phyloP scores from a whole-genome alignment of 2,797 vertebrate genomes.

The Champsocephalus gunnari region DNA sequence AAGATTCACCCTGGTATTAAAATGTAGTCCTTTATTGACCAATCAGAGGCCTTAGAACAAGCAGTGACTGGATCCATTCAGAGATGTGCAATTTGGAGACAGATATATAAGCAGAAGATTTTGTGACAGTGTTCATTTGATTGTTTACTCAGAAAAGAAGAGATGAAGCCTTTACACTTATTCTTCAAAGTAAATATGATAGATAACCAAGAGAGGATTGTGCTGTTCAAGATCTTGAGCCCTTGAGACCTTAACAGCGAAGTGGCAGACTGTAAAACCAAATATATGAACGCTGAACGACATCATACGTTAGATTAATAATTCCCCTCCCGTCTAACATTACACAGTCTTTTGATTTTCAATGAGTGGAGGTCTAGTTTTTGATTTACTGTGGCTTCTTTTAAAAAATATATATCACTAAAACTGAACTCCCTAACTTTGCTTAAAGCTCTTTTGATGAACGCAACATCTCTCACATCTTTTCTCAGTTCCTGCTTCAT shows the following conservation, averaged over 20 bases:
- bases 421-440: constrained; percentile 15
- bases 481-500: constrained; percentile 29
- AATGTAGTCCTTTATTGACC: too few species aligned
- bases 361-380: background rate
- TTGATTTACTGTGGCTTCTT: background rate
- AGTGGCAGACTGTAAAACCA: background rate
- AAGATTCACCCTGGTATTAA: too few species aligned
- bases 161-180: too few species aligned
- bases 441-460: constrained; percentile 40
- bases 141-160: too few species aligned
- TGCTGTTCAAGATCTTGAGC: too few species aligned
- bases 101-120: too few species aligned
- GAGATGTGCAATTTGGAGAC: too few species aligned
- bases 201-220: too few species aligned
- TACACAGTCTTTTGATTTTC: background rate
- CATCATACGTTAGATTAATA: background rate
- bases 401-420: background rate
- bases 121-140: too few species aligned
- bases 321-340: background rate
- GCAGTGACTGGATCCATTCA: too few species aligned
- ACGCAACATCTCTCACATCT: constrained; percentile 25
- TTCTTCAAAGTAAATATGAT: too few species aligned
- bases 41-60: too few species aligned
- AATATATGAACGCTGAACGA: background rate
- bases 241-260: background rate